Percentiles rank a stretch among this genome's conserved stretches.
These are phyloP conservation scores for Pseudomyrmex cubaensis DNA, from an alignment of 1,140 invertebrate genomes.

Conservation along the genomic window DNA sequence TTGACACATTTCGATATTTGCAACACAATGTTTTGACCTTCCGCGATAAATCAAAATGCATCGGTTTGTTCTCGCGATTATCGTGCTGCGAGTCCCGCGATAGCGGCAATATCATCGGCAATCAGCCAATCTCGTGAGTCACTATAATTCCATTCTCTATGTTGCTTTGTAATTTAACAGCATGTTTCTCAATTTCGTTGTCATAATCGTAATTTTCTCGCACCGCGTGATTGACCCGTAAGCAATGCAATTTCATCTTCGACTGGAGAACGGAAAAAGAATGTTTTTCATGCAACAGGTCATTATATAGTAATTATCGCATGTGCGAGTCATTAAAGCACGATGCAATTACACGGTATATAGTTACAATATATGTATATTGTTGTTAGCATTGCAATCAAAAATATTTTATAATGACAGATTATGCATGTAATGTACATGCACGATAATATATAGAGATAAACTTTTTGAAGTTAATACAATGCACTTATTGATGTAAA, in stretches of 20 bases:
- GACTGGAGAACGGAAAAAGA: not conserved
- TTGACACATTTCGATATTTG: not conserved
- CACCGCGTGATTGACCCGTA: slow-evolving; percentile 8
- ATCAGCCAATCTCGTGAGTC: slow-evolving; percentile 44
- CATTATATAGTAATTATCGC: slow-evolving; percentile 6
- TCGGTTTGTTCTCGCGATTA: slow-evolving; percentile 7
- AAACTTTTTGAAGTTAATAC: no score
- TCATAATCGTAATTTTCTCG: slow-evolving; percentile 28
- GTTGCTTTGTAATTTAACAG: slow-evolving; percentile 34
- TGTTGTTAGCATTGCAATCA: no score
- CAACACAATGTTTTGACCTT: not conserved
- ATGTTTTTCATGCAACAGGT: not conserved
- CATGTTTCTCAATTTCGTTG: slow-evolving; percentile 49
- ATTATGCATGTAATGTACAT: not conserved
- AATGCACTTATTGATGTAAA: no score
- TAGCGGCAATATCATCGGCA: slow-evolving; percentile 17
- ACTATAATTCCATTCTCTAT: slow-evolving; percentile 37
- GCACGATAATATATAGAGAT: no score
- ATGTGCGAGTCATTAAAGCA: not conserved
- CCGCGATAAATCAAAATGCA: slow-evolving; percentile 22
- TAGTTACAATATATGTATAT: no score
- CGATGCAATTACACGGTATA: not conserved
- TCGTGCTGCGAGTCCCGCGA: not conserved
- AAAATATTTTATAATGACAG: not conserved
- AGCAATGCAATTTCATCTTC: not conserved